Conservation (phyloP, 2,797 vertebrate species). For the Gymnodraco acuticeps region DNA sequence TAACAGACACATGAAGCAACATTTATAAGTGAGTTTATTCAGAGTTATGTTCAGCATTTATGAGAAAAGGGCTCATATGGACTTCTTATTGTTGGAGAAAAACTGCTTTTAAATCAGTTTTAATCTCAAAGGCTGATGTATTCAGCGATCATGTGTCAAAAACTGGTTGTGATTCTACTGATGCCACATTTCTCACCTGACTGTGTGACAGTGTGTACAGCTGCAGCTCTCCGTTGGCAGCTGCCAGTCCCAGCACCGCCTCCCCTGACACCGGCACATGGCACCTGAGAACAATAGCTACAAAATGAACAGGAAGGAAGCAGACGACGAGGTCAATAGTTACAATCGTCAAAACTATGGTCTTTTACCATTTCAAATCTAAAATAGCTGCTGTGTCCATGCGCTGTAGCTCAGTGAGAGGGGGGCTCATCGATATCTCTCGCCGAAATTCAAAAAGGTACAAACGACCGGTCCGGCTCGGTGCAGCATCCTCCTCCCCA, state of each 20-base stretch:
- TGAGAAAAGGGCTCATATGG: not conserved
- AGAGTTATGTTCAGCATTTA: not conserved
- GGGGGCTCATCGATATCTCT: slow-evolving; percentile 75
- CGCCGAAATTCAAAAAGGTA: slow-evolving; percentile 89
- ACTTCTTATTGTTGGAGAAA: not conserved
- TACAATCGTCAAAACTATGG: not conserved
- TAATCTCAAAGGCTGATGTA: not conserved
- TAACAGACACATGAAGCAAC: not conserved
- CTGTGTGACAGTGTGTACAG: slow-evolving; percentile 82
- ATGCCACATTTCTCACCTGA: slow-evolving; percentile 85
- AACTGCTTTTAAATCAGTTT: not conserved
- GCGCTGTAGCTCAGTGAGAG: slow-evolving; percentile 89
- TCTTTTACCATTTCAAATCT: slow-evolving; percentile 93
- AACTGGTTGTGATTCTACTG: slow-evolving; percentile 5
- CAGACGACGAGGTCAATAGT: not conserved
- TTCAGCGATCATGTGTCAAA: not conserved
- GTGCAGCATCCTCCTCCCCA: slow-evolving; percentile 66
- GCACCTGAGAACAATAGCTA: slow-evolving; percentile 85
- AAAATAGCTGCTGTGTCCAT: slow-evolving; percentile 90
- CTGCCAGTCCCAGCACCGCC: slow-evolving; percentile 88
- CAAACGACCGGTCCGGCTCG: slow-evolving; percentile 88
- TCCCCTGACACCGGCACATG: slow-evolving; percentile 85
- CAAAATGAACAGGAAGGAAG: not conserved
- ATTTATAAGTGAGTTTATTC: not conserved
- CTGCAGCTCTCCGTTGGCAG: slow-evolving; percentile 88